Evolutionary conservation across 2,797 vertebrate genomes (phyloP).

Genomic region (Tragelaphus oryx): DNA sequence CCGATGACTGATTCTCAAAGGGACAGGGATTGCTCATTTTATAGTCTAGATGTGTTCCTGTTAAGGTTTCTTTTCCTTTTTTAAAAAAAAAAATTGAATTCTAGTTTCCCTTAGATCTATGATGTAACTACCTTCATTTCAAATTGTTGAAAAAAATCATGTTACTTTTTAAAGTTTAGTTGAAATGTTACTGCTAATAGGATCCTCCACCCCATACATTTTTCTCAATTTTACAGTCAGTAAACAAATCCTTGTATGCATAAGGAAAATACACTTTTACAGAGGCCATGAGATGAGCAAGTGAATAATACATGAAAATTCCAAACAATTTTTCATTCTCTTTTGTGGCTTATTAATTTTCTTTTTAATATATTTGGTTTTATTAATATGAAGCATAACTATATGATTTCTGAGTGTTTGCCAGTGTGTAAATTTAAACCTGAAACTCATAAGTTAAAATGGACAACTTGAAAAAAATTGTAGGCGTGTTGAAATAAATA

Average conservation of each 20-base stretch:
- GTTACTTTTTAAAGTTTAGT: neutral
- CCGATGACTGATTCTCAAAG: neutral
- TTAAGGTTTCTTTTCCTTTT: neutral
- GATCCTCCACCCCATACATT: rapidly evolving
- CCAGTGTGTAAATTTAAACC: conserved; percentile 48
- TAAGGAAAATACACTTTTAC: neutral
- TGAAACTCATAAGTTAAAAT: conserved; percentile 21
- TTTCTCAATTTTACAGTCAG: neutral
- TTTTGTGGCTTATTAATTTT: neutral
- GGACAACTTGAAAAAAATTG: neutral
- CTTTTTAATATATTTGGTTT: neutral
- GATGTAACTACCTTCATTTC: neutral
- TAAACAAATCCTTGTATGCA: neutral
- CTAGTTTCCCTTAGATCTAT: neutral
- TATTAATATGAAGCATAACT: neutral
- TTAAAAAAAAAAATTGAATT: neutral
- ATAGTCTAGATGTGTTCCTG: neutral
- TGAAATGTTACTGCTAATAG: neutral
- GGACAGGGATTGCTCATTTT: neutral
- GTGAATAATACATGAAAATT: neutral
- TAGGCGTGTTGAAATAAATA: neutral
- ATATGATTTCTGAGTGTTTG: conserved; percentile 39
- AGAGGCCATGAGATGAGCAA: neutral
- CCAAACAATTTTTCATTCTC: neutral
- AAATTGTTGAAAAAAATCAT: neutral